Evolutionary conservation across 2,888 invertebrate genomes (phyloP).

Genomic region (Atethmia centrago): DNA sequence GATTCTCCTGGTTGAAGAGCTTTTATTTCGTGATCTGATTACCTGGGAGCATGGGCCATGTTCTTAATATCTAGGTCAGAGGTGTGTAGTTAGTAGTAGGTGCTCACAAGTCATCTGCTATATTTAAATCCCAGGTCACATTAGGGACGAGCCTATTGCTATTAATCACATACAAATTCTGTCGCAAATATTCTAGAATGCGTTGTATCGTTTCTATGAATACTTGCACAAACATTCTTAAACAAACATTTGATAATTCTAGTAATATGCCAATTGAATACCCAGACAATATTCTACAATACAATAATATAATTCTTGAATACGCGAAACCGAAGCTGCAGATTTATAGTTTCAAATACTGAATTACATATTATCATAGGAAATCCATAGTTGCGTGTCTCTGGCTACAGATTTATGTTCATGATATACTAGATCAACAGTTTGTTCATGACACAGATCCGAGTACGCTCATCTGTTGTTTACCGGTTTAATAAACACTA

Average conservation of each 20-base stretch:
- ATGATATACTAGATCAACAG: constrained; percentile 14
- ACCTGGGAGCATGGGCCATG: not conserved
- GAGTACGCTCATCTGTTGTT: constrained; percentile 22
- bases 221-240: not conserved
- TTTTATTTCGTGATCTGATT: not conserved
- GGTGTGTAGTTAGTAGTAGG: no score
- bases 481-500: constrained; percentile 15
- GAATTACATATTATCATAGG: constrained; percentile 33
- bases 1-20: not conserved
- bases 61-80: not conserved
- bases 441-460: constrained; percentile 45
- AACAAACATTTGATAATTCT: constrained; percentile 3
- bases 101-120: not conserved
- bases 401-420: constrained; percentile 43
- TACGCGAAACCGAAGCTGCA: constrained; percentile 10
- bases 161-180: not conserved
- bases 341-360: constrained; percentile 24
- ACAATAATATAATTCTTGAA: constrained; percentile 11
- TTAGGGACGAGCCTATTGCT: not conserved
- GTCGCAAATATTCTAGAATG: not conserved
- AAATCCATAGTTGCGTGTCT: constrained; percentile 20
- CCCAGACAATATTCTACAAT: constrained; percentile 19
- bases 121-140: not conserved
- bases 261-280: constrained; percentile 41
- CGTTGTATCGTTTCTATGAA: not conserved